phyloP scores from a whole-genome alignment of 92 coral and sea anemone species.

The Actinernus sp. region DNA sequence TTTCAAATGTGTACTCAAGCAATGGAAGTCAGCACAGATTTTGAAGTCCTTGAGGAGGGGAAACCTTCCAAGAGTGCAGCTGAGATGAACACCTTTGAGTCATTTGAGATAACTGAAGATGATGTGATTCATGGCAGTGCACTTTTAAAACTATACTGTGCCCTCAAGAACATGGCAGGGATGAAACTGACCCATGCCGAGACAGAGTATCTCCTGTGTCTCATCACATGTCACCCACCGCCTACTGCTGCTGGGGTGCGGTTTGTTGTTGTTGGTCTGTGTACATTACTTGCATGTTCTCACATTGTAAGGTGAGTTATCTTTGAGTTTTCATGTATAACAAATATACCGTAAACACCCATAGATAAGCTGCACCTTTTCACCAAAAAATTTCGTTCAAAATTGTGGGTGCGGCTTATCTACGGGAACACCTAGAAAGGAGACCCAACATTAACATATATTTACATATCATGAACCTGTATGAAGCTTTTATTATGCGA shows the following conservation, averaged over 20 bases:
- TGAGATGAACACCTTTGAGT: constrained; percentile 43
- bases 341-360: too few relatives aligned
- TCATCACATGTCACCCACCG: constrained; percentile 93
- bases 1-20: constrained; percentile 43
- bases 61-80: constrained; percentile 25
- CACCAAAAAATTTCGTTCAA: too few relatives aligned
- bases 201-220: constrained; percentile 78
- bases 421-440: too few relatives aligned
- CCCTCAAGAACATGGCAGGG: constrained; percentile 90
- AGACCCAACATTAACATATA: too few relatives aligned
- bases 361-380: too few relatives aligned
- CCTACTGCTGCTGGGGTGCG: constrained; percentile 94
- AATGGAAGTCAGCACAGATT: constrained; percentile 95
- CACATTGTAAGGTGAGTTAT: constrained; percentile 63
- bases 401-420: too few relatives aligned
- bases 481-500: too few relatives aligned
- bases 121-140: constrained; percentile 88
- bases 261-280: constrained; percentile 89
- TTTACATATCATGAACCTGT: too few relatives aligned
- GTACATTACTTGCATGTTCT: constrained; percentile 85
- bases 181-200: constrained; percentile 92
- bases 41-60: constrained; percentile 83
- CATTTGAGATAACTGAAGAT: constrained; percentile 80
- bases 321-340: too few relatives aligned
- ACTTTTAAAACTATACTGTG: constrained; percentile 86